Evolutionary conservation across 2,113 vertebrate genomes (phyloP).

Genomic region (Dicerorhinus sumatrensis): DNA sequence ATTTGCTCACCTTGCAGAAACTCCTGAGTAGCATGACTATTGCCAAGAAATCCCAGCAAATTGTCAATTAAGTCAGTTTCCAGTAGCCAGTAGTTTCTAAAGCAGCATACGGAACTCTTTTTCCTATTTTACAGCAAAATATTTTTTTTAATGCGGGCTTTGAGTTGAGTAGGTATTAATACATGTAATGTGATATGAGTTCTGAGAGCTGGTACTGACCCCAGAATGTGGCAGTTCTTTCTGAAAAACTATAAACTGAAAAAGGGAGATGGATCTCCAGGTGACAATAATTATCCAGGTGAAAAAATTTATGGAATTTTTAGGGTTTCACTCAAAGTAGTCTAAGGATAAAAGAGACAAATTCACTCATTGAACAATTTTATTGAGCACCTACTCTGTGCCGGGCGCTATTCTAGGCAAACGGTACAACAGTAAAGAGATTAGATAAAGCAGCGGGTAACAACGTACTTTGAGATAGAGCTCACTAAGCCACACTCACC

Average conservation of each 20-base stretch:
- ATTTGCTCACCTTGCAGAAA: conserved; percentile 56
- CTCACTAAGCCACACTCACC: background rate
- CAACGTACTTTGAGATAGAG: background rate
- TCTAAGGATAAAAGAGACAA: background rate
- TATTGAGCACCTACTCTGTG: background rate
- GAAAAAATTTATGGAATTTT: background rate
- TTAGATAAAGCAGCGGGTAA: background rate
- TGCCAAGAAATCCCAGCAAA: conserved; percentile 47
- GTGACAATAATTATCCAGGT: background rate
- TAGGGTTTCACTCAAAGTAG: background rate
- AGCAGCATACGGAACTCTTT: background rate
- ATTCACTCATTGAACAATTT: background rate
- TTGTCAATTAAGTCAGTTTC: conserved; percentile 35
- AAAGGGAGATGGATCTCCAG: background rate
- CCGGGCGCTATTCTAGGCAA: background rate
- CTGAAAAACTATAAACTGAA: background rate
- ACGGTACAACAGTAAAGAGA: background rate
- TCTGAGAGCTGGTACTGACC: background rate
- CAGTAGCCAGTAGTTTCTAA: conserved; percentile 23
- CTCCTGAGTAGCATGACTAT: background rate
- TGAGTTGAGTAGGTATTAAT: background rate
- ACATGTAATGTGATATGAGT: background rate
- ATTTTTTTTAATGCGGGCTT: background rate
- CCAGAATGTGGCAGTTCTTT: background rate
- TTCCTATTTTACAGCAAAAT: background rate